A percentile compares a stretch with the other conserved stretches of the same genome.
Evolutionary conservation across 1,140 invertebrate genomes (phyloP).

Genomic region (Trinorchestia longiramus): DNA sequence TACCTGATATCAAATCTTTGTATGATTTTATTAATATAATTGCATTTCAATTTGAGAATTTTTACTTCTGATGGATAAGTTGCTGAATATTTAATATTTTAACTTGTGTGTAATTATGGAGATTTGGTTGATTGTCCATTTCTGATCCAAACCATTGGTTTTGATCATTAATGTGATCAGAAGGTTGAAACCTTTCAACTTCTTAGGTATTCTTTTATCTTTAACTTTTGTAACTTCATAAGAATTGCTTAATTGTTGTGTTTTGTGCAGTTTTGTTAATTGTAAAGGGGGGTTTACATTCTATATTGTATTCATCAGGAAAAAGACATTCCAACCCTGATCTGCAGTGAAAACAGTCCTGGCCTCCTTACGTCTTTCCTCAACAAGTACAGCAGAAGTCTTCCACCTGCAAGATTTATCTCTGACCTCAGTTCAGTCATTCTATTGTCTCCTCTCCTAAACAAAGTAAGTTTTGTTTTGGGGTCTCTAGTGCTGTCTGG

Average conservation of each 20-base stretch:
- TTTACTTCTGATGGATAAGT: too few relatives aligned
- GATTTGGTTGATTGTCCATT: too few relatives aligned
- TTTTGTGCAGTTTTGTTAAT: not conserved
- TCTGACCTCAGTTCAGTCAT: not conserved
- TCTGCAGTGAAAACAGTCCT: constrained; percentile 17
- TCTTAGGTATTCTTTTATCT: not conserved
- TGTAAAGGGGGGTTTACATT: not conserved
- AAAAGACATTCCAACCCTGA: not conserved
- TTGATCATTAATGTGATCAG: too few relatives aligned
- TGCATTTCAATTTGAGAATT: too few relatives aligned
- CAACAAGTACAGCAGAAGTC: not conserved
- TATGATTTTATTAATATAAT: too few relatives aligned
- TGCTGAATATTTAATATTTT: too few relatives aligned
- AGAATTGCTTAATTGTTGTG: not conserved
- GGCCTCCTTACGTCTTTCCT: constrained; percentile 1
- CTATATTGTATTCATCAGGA: not conserved
- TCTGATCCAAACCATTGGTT: too few relatives aligned
- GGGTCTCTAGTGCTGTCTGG: not conserved
- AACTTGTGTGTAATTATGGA: too few relatives aligned
- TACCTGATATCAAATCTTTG: too few relatives aligned
- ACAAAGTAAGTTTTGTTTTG: not conserved
- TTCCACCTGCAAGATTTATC: constrained; percentile 4
- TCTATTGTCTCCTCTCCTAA: not conserved
- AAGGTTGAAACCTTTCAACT: too few relatives aligned
- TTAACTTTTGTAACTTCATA: not conserved